A percentile compares a stretch with the other conserved stretches of the same genome.
Conservation (phyloP, 2,888 invertebrate species). For the Gymnosoma rotundatum region DNA sequence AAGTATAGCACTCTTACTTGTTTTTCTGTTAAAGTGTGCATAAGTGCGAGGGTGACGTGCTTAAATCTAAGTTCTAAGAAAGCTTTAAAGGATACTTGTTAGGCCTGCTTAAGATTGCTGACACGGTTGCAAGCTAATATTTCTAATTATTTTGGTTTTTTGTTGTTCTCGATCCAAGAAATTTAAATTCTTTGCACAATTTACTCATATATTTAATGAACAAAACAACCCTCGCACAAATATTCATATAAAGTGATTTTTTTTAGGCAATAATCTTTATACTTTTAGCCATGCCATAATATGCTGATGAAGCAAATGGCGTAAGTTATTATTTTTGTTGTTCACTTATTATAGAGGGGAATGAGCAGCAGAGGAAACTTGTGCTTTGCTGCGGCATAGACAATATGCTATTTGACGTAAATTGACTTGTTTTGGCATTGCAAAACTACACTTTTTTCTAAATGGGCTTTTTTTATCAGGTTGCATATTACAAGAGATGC, state of each 20-base stretch:
- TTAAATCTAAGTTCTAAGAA: neutral
- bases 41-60: neutral
- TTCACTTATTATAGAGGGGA: neutral
- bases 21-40: too few relatives aligned
- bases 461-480: neutral
- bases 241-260: neutral
- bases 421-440: conserved; percentile 69
- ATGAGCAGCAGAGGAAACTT: neutral
- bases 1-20: too few relatives aligned
- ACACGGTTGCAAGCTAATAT: neutral
- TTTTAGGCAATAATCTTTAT: neutral
- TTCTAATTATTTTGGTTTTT: neutral
- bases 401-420: conserved; percentile 64
- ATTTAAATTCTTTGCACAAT: too few relatives aligned
- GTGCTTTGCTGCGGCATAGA: conserved; percentile 1
- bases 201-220: too few relatives aligned
- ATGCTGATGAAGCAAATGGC: conserved; percentile 61
- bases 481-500: conserved; percentile 9
- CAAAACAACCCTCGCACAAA: neutral
- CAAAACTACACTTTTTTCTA: conserved; percentile 56
- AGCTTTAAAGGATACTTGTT: too few relatives aligned
- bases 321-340: conserved; percentile 42
- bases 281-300: conserved; percentile 18
- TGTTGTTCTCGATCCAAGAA: too few relatives aligned
- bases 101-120: too few relatives aligned